A percentile compares a stretch with the other conserved stretches of the same genome.
Conservation (phyloP, 2,888 invertebrate species). For the Drosophila nigricruria region DNA sequence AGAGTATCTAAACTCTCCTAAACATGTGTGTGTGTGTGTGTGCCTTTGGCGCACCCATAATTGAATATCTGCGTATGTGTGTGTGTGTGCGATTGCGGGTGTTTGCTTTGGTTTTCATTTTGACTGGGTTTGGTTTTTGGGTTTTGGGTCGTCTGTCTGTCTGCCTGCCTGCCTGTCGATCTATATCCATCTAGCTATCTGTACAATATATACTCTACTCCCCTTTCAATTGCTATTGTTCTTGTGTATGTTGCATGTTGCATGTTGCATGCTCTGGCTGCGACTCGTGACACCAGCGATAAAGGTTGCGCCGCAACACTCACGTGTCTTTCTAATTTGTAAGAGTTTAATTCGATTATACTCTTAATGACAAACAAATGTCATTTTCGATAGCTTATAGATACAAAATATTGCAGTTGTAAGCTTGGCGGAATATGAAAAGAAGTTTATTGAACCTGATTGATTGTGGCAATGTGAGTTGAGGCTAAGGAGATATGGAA, state of each 20-base stretch:
- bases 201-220: conserved; percentile 17
- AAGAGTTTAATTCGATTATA: conserved; percentile 63
- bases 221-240: conserved; percentile 6
- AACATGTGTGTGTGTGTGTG: conserved; percentile 22
- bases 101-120: conserved; percentile 60
- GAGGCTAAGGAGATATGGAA: neutral
- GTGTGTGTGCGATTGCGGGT: conserved; percentile 70
- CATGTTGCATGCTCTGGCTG: conserved; percentile 43
- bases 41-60: conserved; percentile 74
- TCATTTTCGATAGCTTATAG: conserved; percentile 5
- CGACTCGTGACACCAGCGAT: conserved; percentile 41
- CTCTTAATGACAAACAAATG: conserved; percentile 41
- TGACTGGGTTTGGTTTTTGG: conserved; percentile 55
- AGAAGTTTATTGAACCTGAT: conserved; percentile 28
- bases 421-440: neutral
- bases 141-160: conserved; percentile 28
- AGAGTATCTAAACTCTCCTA: conserved; percentile 7
- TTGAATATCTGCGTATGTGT: conserved; percentile 65
- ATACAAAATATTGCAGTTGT: neutral
- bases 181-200: conserved; percentile 11
- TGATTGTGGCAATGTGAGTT: neutral
- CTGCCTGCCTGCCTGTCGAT: neutral
- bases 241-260: conserved; percentile 35
- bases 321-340: conserved; percentile 65
- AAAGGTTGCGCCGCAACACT: conserved; percentile 32